A percentile compares a stretch with the other conserved stretches of the same genome.
Evolutionary conservation across 2,113 vertebrate genomes (phyloP).

Genomic region (Carettochelys insculpta): DNA sequence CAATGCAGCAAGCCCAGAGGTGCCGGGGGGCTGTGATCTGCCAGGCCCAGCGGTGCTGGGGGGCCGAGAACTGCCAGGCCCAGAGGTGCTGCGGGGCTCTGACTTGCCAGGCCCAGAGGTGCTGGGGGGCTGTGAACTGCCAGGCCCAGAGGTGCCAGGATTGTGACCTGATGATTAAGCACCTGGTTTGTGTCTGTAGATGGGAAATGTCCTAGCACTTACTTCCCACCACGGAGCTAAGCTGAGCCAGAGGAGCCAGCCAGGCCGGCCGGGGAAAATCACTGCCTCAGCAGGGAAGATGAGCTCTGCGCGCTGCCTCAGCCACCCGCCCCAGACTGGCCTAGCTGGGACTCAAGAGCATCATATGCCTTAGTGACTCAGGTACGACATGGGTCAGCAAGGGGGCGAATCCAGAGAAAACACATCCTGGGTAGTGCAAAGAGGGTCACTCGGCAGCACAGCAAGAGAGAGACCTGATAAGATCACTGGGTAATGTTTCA

Average conservation of each 20-base stretch:
- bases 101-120: too few relatives aligned
- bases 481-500: neutral
- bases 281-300: neutral
- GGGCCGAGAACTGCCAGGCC: too few relatives aligned
- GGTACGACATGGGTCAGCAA: neutral
- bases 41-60: too few relatives aligned
- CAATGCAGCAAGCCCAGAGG: too few relatives aligned
- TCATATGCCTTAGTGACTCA: neutral
- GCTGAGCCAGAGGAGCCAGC: neutral
- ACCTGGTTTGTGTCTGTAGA: neutral
- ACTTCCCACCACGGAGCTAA: neutral
- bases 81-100: too few relatives aligned
- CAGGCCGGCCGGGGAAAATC: neutral
- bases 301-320: neutral
- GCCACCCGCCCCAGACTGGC: neutral
- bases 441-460: neutral
- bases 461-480: neutral
- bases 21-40: too few relatives aligned
- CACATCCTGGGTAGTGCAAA: neutral
- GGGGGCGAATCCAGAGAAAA: neutral
- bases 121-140: too few relatives aligned
- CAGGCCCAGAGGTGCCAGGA: too few relatives aligned
- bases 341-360: neutral
- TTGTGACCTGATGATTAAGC: too few relatives aligned
- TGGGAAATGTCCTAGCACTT: neutral